These are phyloP conservation scores for Turnix velox DNA, from an alignment of 2,113 vertebrate species.

Conservation along the genomic window DNA sequence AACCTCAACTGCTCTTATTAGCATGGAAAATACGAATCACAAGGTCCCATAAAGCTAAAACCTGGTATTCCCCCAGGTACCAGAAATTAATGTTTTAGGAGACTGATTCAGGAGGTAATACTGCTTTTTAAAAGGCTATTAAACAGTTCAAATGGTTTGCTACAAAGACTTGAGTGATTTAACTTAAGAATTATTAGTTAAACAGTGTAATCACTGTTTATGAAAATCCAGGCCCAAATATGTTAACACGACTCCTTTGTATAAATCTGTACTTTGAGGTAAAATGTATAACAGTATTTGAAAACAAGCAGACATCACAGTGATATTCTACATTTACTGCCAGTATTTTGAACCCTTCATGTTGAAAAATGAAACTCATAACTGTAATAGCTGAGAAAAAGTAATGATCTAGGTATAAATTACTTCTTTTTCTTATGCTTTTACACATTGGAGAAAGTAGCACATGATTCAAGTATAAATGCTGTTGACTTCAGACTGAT, in stretches of 20 bases:
- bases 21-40: neutral
- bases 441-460: neutral
- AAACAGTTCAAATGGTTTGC: neutral
- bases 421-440: neutral
- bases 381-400: neutral
- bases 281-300: neutral
- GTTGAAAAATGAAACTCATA: neutral
- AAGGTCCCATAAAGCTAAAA: neutral
- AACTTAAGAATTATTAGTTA: neutral
- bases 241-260: neutral
- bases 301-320: neutral
- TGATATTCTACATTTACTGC: neutral
- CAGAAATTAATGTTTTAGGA: neutral
- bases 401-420: neutral
- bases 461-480: neutral
- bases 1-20: neutral
- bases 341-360: neutral
- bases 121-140: neutral
- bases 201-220: neutral
- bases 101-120: neutral
- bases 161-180: neutral
- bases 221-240: neutral
- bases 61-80: accelerated
- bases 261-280: neutral
- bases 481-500: neutral